phyloP scores from a whole-genome alignment of 2,113 vertebrate genomes.

The Campylomormyrus numenius region DNA sequence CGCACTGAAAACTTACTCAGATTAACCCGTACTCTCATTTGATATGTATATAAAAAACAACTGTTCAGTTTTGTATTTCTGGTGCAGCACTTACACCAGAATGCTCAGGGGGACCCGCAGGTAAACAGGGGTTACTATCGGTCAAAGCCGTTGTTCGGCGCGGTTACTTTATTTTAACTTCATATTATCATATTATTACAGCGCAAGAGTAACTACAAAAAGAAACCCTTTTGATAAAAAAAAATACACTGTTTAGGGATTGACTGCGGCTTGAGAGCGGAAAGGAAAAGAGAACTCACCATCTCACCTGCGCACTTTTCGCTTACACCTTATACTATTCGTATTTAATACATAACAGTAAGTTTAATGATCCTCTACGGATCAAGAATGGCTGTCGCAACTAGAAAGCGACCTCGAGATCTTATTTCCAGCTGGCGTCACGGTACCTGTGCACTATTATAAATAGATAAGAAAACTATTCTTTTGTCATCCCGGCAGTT shows the following conservation, averaged over 20 bases:
- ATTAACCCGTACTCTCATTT: background rate
- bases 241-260: background rate
- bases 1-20: background rate
- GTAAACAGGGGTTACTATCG: constrained; percentile 68
- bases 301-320: background rate
- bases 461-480: background rate
- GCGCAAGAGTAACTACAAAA: background rate
- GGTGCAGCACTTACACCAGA: constrained; percentile 53
- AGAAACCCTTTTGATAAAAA: background rate
- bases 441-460: background rate
- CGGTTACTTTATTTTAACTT: background rate
- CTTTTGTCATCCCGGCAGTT: background rate
- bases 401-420: background rate
- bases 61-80: constrained; percentile 11
- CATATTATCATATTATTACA: background rate
- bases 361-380: background rate
- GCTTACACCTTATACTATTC: background rate
- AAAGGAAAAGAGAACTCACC: background rate
- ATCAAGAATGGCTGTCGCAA: background rate
- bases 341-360: background rate
- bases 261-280: background rate
- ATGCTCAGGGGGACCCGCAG: constrained; percentile 52
- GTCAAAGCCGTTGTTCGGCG: constrained; percentile 51
- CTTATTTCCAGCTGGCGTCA: background rate
- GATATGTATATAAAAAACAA: background rate